Evolutionary conservation across 2,797 vertebrate species (phyloP).

Genomic region (Varecia variegata): DNA sequence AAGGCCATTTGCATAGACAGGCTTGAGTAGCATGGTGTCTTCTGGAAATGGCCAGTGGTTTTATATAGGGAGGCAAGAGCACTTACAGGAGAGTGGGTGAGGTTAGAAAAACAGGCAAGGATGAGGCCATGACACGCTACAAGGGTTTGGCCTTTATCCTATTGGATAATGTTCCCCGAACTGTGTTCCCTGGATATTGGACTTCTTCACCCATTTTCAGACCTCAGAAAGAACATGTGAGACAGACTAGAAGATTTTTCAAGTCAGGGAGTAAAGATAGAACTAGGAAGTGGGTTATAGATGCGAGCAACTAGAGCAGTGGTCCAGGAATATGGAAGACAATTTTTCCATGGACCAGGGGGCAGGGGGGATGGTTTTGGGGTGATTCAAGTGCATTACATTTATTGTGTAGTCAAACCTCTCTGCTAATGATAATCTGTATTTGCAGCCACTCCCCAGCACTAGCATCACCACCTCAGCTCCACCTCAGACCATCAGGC

Average conservation of each 20-base stretch:
- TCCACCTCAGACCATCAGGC: too few species aligned
- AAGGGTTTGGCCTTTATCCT: neutral
- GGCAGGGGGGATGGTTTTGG: too few species aligned
- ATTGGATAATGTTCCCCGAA: neutral
- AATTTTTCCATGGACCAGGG: too few species aligned
- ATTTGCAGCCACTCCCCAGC: accelerated
- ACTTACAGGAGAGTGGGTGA: neutral
- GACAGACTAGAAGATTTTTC: neutral
- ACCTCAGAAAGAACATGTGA: neutral
- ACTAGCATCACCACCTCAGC: too few species aligned
- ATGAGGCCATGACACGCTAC: too few species aligned
- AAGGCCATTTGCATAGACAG: neutral
- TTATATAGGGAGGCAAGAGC: neutral
- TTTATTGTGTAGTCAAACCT: too few species aligned
- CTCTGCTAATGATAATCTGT: too few species aligned
- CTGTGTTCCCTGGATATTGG: neutral
- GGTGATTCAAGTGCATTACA: too few species aligned
- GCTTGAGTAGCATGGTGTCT: neutral
- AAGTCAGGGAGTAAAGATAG: neutral
- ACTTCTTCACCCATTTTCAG: neutral
- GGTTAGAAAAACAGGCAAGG: neutral
- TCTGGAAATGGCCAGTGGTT: neutral
- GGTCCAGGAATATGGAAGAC: too few species aligned
- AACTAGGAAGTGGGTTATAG: neutral
- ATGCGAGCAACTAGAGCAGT: neutral